phyloP scores from a whole-genome alignment of 35 echinoderm and acorn worm species.

The Strongylocentrotus purpuratus region DNA sequence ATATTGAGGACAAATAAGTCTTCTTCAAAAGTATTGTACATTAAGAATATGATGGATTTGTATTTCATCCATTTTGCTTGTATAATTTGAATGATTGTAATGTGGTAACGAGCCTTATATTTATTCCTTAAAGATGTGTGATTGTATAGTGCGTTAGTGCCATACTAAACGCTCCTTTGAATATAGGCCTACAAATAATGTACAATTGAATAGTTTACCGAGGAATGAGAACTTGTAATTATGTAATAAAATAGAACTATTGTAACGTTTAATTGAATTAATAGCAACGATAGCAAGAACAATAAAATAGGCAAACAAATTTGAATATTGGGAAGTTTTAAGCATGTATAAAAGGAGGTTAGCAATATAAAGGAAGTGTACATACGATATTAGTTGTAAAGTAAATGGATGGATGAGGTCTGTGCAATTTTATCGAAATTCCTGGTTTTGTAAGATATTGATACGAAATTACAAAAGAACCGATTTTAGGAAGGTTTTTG shows the following conservation, averaged over 20 bases:
- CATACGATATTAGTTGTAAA: background rate
- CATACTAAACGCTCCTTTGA: background rate
- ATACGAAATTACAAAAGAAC: background rate
- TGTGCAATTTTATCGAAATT: conserved; percentile 6
- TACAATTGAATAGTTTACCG: background rate
- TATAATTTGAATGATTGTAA: background rate
- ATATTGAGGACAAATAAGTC: too few species aligned
- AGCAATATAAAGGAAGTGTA: background rate
- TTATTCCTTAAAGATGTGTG: background rate
- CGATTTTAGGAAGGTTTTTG: background rate
- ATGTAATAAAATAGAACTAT: background rate
- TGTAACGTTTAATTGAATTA: background rate
- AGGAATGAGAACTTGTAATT: background rate
- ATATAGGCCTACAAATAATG: background rate
- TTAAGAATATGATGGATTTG: background rate
- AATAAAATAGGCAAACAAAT: too few species aligned
- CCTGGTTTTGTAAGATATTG: background rate
- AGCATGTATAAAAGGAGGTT: background rate
- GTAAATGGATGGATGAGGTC: background rate
- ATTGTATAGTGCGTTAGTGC: background rate
- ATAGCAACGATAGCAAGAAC: background rate
- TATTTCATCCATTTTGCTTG: background rate
- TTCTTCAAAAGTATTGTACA: background rate
- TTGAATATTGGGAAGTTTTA: conserved; percentile 19
- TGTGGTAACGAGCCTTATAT: background rate